Evolutionary conservation across 2,888 invertebrate species (phyloP), one percentile per base, ranked within the genome.

Genomic region (Heterodera filipjevi): DNA sequence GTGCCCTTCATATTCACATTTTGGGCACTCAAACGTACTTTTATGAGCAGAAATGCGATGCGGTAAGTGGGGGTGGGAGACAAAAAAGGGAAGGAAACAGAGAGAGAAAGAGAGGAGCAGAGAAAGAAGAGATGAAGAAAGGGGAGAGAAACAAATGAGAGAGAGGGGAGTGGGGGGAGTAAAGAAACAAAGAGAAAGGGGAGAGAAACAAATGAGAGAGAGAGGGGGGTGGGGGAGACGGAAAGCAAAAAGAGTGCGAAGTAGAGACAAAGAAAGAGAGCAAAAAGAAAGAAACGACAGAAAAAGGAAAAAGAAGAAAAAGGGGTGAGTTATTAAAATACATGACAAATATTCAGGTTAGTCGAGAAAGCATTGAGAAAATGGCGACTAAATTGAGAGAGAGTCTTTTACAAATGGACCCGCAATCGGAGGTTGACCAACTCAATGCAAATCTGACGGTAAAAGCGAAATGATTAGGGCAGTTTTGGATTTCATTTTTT

Each of bases 361-460:
- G 92, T 0, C 91, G 92, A 19, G 92, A 92, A 84, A 91, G 93
- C 83, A 89, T 93, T 77, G 93, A 93, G 88, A 93, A 93, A 89
- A 92, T 98, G 71, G 94, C 97, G 81, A 93, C 93, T 59, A 96
- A 96, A 91, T 95, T 98, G 72, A 93, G 94, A 84, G 96, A 96
- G 87, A 95, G 96, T 89, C 90, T 97, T 46, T 95, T 95, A 0
- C 95, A 95, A 90, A 91, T 99, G 81, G 98, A 98, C 89, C 93
- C 94, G 73, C 95, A 94, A 30, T 96, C 96, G 87, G 98, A 98
- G 90, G 95, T 95, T 46, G 96, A 98, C 88, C 96, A 96, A 91
- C 95, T 99, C 84, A 94, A 94, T 82, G 95, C 95, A 89, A 97
- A 97, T 90, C 95, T 97, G 90, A 94, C 94, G 68, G 87, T 85